Evolutionary conservation across 1,140 invertebrate genomes (phyloP).

Genomic region (Drosophila ambigua): DNA sequence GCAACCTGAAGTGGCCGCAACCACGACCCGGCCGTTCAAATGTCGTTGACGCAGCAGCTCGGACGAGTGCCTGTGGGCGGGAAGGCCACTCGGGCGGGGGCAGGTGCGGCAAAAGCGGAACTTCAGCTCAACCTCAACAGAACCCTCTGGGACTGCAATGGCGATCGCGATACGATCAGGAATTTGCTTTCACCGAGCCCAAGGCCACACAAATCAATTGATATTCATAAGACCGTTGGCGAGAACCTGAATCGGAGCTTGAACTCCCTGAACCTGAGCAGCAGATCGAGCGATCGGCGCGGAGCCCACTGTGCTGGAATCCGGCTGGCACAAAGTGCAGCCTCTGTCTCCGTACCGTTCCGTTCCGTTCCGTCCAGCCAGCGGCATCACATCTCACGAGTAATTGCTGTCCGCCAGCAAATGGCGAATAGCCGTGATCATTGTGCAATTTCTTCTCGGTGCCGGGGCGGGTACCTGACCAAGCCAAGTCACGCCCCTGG

Average conservation of each 20-base stretch:
- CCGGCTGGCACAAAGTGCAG: constrained; percentile 35
- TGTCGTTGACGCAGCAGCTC: too few relatives aligned
- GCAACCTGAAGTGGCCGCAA: constrained; percentile 56
- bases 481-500: constrained; percentile 41
- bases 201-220: constrained; percentile 37
- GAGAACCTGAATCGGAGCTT: constrained; percentile 25
- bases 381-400: constrained; percentile 34
- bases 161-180: background rate
- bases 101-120: constrained; percentile 8
- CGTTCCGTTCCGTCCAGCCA: constrained; percentile 38
- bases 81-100: background rate
- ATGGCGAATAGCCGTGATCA: constrained; percentile 7
- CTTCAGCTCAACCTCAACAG: background rate
- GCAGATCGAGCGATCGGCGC: background rate
- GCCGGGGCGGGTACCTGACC: background rate
- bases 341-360: constrained; percentile 14
- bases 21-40: constrained; percentile 36
- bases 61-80: background rate
- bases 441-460: constrained; percentile 43
- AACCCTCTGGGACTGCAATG: too few relatives aligned
- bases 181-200: constrained; percentile 17
- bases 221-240: constrained; percentile 31
- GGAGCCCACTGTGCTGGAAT: constrained; percentile 29
- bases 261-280: constrained; percentile 34
- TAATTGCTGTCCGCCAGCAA: constrained; percentile 37